Base-by-base conservation (phyloP, 2,888 invertebrate species). In the Sympetrum striolatum region DNA sequence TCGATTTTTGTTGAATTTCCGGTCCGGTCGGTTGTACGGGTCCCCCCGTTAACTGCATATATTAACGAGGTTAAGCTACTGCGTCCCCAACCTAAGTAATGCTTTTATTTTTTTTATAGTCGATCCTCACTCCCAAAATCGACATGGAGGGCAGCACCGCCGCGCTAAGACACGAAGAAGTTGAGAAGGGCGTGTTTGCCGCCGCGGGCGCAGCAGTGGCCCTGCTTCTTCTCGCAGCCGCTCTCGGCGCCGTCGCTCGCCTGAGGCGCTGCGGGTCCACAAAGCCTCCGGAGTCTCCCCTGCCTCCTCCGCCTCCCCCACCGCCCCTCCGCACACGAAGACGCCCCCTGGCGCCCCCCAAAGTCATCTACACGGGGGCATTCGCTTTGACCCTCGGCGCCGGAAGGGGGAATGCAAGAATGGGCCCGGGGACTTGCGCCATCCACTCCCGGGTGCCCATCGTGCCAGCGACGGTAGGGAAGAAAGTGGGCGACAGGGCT, bases 311-410 rank as follows among this genome's bases (percentile, higher is more conserved):
- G 92, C 80, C 91, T 91, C 86, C 92, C 91, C 91, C 91, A 91
- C 39, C 92, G 92, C 60, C 80, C 91, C 14, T 44, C 90, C 90
- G 91, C 91, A 81, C 37, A 90, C 91, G 64, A 81, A 90, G 25
- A 53, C 91, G 22, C 81, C 92, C 25, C 91, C 92, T 90, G 91
- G 91, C 48, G 91, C 92, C 31, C 92, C 92, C 93, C 14, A 92
- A 92, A 18, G 93, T 93, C 48, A 93, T 93, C 86, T 93, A 93
- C 90, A 92, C 93, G 2, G 93, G 93, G 73, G 91, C 92, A 44
- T 93, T 93, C 79, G 93, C 91, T 44, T 90, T 90, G 15, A 91
- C 90, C 22, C 91, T 91, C 35, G 90, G 90, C 4, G 92, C 90
- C 91, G 92, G 81, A 92, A 92, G 80, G 92, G 91, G 35, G 58